Percentiles rank a stretch among this genome's conserved stretches.
Evolutionary conservation across 1,140 invertebrate genomes (phyloP).

Genomic region (Pristionchus pacificus): DNA sequence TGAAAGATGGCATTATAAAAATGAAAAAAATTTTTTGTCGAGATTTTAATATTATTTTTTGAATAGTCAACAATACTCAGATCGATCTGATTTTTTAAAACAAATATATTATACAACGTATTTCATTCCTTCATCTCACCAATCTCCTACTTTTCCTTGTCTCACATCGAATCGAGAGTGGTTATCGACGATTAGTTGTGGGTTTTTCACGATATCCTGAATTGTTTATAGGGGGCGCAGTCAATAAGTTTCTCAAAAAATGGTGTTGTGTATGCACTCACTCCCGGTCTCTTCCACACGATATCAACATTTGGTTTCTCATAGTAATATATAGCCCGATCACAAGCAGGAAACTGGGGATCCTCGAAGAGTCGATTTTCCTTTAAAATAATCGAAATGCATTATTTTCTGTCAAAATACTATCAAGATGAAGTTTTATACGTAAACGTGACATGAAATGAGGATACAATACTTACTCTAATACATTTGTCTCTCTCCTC

Average conservation of each 20-base stretch:
- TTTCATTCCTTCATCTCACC: no score
- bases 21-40: no score
- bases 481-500: slow-evolving; percentile 53
- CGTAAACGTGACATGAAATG: no score
- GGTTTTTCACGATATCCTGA: slow-evolving; percentile 82
- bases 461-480: slow-evolving; percentile 19
- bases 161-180: slow-evolving; percentile 92
- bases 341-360: slow-evolving; percentile 66
- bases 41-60: no score
- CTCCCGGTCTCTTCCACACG: slow-evolving; percentile 62
- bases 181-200: slow-evolving; percentile 85
- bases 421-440: no score
- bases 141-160: slow-evolving; percentile 93
- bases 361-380: slow-evolving; percentile 69
- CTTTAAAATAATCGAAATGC: not conserved
- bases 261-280: slow-evolving; percentile 52
- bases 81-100: no score
- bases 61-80: no score
- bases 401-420: not conserved
- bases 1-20: no score
- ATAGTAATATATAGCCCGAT: slow-evolving; percentile 64
- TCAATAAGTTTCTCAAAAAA: no score
- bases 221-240: no score
- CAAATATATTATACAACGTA: no score
- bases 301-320: slow-evolving; percentile 61